Conservation (phyloP, 2,113 vertebrate genomes). For the Galemys pyrenaicus region DNA sequence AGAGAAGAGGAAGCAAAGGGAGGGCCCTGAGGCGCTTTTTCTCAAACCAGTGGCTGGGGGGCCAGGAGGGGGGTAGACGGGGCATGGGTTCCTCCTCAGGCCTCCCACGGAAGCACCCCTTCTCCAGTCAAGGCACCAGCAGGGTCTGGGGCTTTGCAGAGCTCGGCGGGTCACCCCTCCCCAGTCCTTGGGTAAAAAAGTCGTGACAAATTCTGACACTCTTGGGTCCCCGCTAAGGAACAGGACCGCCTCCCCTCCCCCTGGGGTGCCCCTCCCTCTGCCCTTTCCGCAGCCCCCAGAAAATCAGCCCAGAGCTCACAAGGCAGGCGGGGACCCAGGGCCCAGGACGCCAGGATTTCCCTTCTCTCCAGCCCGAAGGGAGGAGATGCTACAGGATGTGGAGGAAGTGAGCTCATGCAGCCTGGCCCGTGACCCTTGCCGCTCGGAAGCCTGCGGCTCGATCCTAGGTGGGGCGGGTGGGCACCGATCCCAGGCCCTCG, state of each 20-base stretch:
- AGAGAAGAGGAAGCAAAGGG: not conserved
- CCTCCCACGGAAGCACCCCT: not conserved
- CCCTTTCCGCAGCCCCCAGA: not conserved
- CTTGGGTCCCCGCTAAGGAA: not conserved
- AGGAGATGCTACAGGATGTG: not conserved
- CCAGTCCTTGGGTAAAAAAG: not conserved
- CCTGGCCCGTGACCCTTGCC: not conserved
- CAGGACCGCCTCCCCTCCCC: not conserved
- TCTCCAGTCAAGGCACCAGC: not conserved
- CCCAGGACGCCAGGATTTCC: not conserved
- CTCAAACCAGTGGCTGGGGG: not conserved
- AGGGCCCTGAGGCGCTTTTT: not conserved
- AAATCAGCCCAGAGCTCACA: not conserved
- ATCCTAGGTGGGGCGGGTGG: not conserved
- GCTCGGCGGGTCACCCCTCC: not conserved
- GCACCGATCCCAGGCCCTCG: not conserved
- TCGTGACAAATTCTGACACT: not conserved
- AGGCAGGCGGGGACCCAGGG: not conserved
- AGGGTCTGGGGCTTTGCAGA: not conserved
- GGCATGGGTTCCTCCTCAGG: not conserved
- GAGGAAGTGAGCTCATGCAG: slow-evolving; percentile 74
- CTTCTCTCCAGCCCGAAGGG: not conserved
- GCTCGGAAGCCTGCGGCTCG: not conserved
- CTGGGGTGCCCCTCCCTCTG: not conserved
- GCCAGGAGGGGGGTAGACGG: not conserved